These are phyloP conservation scores for Gallinago paraguaiae DNA, from an alignment of 2,113 vertebrate genomes.

Conservation along the genomic window DNA sequence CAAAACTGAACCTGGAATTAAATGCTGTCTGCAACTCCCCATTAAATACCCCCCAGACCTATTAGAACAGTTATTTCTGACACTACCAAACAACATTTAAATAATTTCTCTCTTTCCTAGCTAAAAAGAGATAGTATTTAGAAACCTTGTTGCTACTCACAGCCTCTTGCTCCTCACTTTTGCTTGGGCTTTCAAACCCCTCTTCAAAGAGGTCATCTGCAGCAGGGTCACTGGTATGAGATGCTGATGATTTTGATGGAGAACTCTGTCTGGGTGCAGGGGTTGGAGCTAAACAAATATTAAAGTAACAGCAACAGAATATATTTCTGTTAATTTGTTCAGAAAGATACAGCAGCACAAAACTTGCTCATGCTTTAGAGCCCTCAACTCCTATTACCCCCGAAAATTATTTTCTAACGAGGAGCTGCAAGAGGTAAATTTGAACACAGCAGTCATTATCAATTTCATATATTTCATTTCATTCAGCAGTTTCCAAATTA, in stretches of 20 bases:
- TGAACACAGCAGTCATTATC: neutral
- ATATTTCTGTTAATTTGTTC: neutral
- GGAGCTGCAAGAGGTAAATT: neutral
- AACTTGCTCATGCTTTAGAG: neutral
- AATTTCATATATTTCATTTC: neutral
- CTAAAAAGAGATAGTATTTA: neutral
- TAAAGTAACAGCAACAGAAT: slow-evolving; percentile 18
- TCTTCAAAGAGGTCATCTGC: slow-evolving; percentile 94
- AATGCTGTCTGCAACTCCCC: neutral
- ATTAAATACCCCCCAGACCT: neutral
- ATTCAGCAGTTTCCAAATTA: slow-evolving; percentile 1
- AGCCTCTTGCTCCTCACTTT: slow-evolving; percentile 93
- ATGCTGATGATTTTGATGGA: slow-evolving; percentile 93
- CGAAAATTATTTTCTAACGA: neutral
- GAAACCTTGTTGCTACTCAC: slow-evolving; percentile 80
- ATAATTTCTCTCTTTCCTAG: neutral
- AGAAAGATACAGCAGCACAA: neutral
- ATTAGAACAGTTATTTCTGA: neutral
- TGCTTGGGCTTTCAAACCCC: slow-evolving; percentile 93
- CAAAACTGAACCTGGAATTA: neutral
- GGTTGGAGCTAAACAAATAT: slow-evolving; percentile 85
- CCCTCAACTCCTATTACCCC: neutral
- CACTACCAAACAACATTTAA: neutral
- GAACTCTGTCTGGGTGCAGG: slow-evolving; percentile 93
- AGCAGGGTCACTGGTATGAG: slow-evolving; percentile 90